Evolutionary conservation across 2,888 invertebrate genomes (phyloP), one percentile per base, ranked within the genome.

Genomic region (Thereva nobilitata): DNA sequence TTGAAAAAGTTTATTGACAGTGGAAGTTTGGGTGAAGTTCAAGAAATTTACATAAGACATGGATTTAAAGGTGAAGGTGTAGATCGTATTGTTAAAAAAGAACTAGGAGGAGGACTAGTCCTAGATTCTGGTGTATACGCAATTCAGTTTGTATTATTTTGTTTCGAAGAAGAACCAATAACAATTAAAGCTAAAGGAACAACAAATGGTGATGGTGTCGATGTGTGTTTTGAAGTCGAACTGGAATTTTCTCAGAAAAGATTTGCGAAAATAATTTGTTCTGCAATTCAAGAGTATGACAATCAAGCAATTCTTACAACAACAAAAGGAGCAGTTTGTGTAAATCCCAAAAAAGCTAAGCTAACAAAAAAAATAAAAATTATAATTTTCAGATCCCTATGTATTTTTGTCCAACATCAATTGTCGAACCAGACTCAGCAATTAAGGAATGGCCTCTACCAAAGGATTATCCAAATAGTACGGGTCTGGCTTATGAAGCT

Each of bases 121-220:
- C 78, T 92, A 12, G 92, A 92, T 74, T 72, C 92, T 45, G 93
- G 93, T 0, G 83, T 91, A 6, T 93, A 92, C 77, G 79, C 83
- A 0, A 78, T 91, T 5, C 91, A 93, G 74, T 85, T 92, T 64
- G 85, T 87, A 0, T 85, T 87, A 72, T 85, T 85, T 70, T 81
- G 89, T 9, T 91, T 87, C 76, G 82, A 83, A 70, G 85, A 86
- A 0, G 84, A 87, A 68, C 93, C 93, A 0, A 78, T 78, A 23
- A 85, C 84, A 63, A 84, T 93, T 38, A 83, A 83, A 9, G 88
- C 89, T 0, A 76, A 82, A 1, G 93, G 92, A 0, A 85, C 85
- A 64, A 74, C 91, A 50, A 91, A 89, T 74, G 78, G 83, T 0
- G 82, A 86, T 0, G 91, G 89, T 0, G 87, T 90, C 0, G 94